Percentiles rank a stretch among this genome's conserved stretches.
These are phyloP conservation scores for Tenodera sinensis DNA, from an alignment of 2,888 invertebrate genomes.

Conservation along the genomic window DNA sequence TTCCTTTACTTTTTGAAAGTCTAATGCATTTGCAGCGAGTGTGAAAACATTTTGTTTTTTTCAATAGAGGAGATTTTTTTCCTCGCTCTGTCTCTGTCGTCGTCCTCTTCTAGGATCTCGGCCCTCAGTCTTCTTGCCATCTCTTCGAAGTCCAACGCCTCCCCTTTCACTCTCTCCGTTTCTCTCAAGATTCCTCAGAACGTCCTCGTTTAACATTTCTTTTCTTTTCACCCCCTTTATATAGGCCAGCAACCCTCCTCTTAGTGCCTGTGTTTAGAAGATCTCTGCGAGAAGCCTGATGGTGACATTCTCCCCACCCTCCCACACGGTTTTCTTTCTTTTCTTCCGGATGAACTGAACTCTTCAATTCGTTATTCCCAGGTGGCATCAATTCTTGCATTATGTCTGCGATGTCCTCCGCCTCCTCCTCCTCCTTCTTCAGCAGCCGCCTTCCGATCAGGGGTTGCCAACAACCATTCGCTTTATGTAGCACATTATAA, in stretches of 20 bases:
- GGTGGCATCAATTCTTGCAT: conserved; percentile 26
- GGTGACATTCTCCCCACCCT: conserved; percentile 19
- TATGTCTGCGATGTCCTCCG: conserved; percentile 9
- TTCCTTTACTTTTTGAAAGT: conserved; percentile 32
- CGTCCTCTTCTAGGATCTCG: conserved; percentile 14
- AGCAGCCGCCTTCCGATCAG: not conserved
- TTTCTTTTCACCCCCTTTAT: conserved; percentile 11
- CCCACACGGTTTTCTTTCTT: not conserved
- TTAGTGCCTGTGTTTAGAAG: conserved; percentile 21
- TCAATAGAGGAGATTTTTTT: conserved; percentile 30
- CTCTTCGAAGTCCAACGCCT: not conserved
- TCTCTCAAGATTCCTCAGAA: conserved; percentile 13
- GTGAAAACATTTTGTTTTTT: conserved; percentile 31
- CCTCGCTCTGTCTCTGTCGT: conserved; percentile 30
- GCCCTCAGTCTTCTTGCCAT: conserved; percentile 29
- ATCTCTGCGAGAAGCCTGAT: not conserved
- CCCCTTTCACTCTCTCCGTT: conserved; percentile 16
- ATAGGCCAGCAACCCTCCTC: not conserved
- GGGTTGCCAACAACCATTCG: conserved; percentile 14
- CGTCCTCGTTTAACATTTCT: conserved; percentile 24
- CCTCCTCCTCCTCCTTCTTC: not conserved
- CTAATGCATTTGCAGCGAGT: conserved; percentile 32
- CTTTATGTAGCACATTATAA: not conserved
- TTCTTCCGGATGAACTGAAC: conserved; percentile 28
- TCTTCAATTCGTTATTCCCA: conserved; percentile 28